Evolutionary conservation across 2,888 invertebrate species (phyloP).

Genomic region (Acleris emargana): DNA sequence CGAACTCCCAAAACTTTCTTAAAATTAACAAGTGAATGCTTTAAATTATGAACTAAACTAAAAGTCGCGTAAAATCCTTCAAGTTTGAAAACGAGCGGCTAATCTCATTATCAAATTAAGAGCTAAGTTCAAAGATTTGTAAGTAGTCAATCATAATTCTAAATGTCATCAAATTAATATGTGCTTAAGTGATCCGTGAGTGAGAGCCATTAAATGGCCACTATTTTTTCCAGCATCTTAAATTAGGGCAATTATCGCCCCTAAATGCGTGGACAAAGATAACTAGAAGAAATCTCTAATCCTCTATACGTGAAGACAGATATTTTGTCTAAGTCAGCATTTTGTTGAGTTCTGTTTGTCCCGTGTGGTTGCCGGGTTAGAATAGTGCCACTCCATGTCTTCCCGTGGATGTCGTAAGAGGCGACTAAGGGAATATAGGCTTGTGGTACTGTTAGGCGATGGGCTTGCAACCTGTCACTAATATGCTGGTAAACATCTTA

Average conservation of each 20-base stretch:
- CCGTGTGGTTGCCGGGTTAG: too few species aligned
- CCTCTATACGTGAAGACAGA: too few species aligned
- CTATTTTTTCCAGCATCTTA: neutral
- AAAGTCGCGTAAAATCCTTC: slow-evolving; percentile 21
- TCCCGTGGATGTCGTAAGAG: too few species aligned
- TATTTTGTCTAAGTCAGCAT: too few species aligned
- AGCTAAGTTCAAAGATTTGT: slow-evolving; percentile 22
- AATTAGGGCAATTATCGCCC: neutral
- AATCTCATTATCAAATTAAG: slow-evolving; percentile 23
- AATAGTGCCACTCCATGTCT: too few species aligned
- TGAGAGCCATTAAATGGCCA: neutral
- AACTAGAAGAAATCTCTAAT: too few species aligned
- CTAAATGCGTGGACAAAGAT: too few species aligned
- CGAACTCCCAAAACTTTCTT: slow-evolving; percentile 22
- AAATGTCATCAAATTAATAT: neutral
- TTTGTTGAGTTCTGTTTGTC: too few species aligned
- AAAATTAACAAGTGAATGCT: slow-evolving; percentile 27
- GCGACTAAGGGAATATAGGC: too few species aligned
- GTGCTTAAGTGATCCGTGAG: neutral
- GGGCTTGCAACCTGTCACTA: too few species aligned
- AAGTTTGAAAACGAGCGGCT: slow-evolving; percentile 23
- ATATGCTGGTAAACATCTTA: too few species aligned
- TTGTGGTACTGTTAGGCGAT: too few species aligned
- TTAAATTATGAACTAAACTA: slow-evolving; percentile 27
- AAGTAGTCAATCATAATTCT: slow-evolving; percentile 13